Evolutionary conservation across 2,113 vertebrate genomes (phyloP).

Genomic region (Hippocampus zosterae): DNA sequence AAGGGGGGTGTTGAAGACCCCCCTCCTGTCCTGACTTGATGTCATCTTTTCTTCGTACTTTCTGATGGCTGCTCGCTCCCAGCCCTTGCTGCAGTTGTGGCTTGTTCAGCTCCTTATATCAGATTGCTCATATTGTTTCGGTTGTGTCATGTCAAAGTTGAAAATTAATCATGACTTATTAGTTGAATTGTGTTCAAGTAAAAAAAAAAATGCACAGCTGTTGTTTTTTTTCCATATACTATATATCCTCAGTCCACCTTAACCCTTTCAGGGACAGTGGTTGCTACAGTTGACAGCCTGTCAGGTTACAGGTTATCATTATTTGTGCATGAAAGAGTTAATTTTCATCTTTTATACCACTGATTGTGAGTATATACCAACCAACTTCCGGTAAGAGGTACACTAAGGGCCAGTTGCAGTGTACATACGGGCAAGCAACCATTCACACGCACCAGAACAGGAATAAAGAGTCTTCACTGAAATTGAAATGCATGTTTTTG

Average conservation of each 20-base stretch:
- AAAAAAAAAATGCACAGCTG: background rate
- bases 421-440: too few species aligned
- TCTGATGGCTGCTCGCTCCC: background rate
- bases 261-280: background rate
- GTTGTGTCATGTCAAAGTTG: background rate
- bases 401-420: too few species aligned
- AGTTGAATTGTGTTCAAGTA: background rate
- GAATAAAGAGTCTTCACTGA: background rate
- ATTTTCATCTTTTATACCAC: background rate
- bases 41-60: conserved; percentile 9
- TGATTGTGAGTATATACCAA: background rate
- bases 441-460: too few species aligned
- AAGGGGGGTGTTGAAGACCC: conserved; percentile 15
- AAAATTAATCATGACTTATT: background rate
- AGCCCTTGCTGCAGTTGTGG: background rate
- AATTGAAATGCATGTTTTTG: background rate
- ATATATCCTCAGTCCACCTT: background rate
- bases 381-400: too few species aligned
- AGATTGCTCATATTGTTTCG: background rate
- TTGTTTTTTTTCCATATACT: background rate
- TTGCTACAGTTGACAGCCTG: too few species aligned
- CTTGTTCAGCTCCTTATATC: background rate
- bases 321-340: too few species aligned
- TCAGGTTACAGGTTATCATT: too few species aligned
- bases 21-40: conserved; percentile 10